Base-by-base conservation (phyloP, 2,888 invertebrate species). In the Coleophora deauratella region DNA sequence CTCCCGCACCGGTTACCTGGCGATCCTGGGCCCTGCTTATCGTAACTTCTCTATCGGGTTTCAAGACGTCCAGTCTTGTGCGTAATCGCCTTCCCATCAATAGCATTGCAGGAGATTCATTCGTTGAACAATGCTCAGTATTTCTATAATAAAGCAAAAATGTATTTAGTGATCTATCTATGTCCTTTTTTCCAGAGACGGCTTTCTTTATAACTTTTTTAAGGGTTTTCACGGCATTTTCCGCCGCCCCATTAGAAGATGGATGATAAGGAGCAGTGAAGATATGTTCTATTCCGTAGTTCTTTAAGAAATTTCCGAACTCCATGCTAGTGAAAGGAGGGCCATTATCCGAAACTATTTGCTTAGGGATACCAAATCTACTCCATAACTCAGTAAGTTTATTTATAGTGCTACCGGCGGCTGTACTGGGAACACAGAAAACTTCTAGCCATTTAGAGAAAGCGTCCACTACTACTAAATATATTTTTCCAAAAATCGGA, bases 361-460 rank as follows among this genome's bases (percentile, higher is more conserved):
- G 41, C 15, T 31, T 34, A n/a, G 0, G 44, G 10, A 47, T n/a
- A 7, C 50, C 46, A n/a, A 27, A 46, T 15, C 40, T 30, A 9
- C 35, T n/a, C 14, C 32, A 44, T 12, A 32, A 36, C 35, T 27
- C 42, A 9, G 21, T 35, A 13, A 38, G 27, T 32, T 30, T 33
- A 3, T 12, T n/a, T 9, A 40, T 40, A 9, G 12, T 3, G 13
- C 28, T 6, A 0, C 21, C 12, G 1, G 51, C 45, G 8, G 47
- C 33, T 3, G 46, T 49, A 10, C 42, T 40, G 11, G 15, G 2
- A 33, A 52, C 43, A 13, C 27, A 27, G 10, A 45, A 40, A 7
- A 43, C 44, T 39, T 51, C 49, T n/a, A 48, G 28, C 52, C 55
- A 48, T 33, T 55, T 51, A 4, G 51, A 43, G 3, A 33, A 33